phyloP scores from a whole-genome alignment of 2,797 vertebrate species.

The Rallus crepitans region DNA sequence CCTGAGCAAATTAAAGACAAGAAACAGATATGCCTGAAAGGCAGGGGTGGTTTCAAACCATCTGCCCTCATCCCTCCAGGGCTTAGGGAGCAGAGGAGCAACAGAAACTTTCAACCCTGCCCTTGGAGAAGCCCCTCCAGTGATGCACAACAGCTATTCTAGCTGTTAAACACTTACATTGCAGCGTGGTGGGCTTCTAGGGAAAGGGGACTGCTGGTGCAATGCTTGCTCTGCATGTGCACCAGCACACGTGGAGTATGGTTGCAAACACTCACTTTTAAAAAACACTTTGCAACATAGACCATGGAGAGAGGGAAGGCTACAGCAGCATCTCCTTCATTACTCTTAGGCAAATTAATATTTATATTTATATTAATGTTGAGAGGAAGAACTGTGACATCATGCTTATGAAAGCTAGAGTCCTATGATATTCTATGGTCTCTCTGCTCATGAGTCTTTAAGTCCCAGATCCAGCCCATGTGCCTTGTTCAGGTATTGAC shows the following conservation, averaged over 20 bases:
- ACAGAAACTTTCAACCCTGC: not conserved
- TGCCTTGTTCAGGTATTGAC: rapidly evolving
- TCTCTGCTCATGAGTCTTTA: not conserved
- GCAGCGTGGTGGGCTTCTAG: rapidly evolving
- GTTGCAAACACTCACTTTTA: not conserved
- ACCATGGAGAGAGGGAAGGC: not conserved
- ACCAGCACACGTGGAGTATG: not conserved
- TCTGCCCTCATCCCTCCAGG: not conserved
- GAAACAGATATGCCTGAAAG: not conserved
- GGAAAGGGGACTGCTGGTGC: not conserved
- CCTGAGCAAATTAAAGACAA: not conserved
- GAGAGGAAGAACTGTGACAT: too few relatives aligned
- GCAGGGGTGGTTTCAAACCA: not conserved
- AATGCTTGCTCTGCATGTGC: rapidly evolving
- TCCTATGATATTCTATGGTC: not conserved
- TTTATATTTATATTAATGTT: too few relatives aligned
- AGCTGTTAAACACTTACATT: not conserved
- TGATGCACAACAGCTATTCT: not conserved
- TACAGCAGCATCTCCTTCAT: not conserved
- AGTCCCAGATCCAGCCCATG: too few relatives aligned
- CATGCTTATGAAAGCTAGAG: not conserved
- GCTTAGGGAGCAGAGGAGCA: not conserved
- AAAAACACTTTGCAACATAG: not conserved
- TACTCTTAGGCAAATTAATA: too few relatives aligned
- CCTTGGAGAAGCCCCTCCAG: not conserved